These are phyloP conservation scores for Hyperopisus bebe DNA, from an alignment of 2,113 vertebrate species.

Conservation along the genomic window DNA sequence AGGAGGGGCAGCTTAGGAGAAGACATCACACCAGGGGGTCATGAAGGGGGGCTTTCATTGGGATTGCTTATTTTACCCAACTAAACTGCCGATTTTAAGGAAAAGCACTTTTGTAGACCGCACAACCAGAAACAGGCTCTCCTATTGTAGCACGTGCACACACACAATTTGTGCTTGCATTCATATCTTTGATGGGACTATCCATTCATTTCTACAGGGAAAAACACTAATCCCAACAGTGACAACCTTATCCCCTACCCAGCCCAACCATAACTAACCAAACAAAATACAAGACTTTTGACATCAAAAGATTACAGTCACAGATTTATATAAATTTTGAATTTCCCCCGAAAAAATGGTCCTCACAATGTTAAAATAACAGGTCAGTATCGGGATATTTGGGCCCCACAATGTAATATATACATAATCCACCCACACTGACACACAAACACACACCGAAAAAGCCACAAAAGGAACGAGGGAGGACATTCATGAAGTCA, in stretches of 20 bases:
- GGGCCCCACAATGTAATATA: not conserved
- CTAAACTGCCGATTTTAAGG: not conserved
- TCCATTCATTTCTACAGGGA: not conserved
- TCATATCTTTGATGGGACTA: not conserved
- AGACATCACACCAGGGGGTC: not conserved
- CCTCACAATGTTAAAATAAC: not conserved
- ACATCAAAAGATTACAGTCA: not conserved
- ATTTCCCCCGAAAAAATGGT: not conserved
- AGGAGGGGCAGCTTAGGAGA: not conserved
- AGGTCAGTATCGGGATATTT: not conserved
- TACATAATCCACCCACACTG: not conserved
- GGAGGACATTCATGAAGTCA: not conserved
- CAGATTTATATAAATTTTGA: not conserved
- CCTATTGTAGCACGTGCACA: slow-evolving; percentile 5
- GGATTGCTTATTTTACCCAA: not conserved
- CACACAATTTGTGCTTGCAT: not conserved
- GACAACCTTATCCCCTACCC: not conserved
- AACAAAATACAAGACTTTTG: not conserved
- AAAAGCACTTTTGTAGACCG: not conserved
- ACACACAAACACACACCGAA: not conserved
- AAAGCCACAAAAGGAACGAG: not conserved
- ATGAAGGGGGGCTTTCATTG: not conserved
- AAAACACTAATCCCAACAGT: not conserved
- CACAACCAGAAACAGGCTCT: slow-evolving; percentile 15
- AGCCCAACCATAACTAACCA: not conserved